A percentile compares a stretch with the other conserved stretches of the same genome.
These are phyloP conservation scores for Thripadectes ignobilis DNA, from an alignment of 2,797 vertebrate species.

Conservation along the genomic window DNA sequence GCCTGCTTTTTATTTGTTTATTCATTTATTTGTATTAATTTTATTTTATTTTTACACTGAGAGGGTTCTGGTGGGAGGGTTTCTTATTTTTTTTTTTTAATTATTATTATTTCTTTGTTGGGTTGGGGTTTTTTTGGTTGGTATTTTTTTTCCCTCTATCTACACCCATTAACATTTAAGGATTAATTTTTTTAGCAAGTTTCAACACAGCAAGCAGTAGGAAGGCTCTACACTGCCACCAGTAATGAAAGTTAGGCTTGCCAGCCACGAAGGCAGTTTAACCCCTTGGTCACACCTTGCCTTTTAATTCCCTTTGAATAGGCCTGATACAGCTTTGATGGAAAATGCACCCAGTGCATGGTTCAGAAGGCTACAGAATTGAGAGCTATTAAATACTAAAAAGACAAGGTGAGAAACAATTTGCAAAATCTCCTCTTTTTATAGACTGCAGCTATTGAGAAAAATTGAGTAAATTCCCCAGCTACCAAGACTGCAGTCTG, in stretches of 20 bases:
- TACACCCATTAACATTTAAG: not conserved
- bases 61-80: too few relatives aligned
- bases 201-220: not conserved
- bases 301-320: conserved; percentile 76
- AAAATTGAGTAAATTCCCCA: conserved; percentile 92
- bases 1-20: rapidly evolving
- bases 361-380: conserved; percentile 79
- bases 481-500: conserved; percentile 84
- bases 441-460: conserved; percentile 86
- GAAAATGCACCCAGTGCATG: conserved; percentile 68
- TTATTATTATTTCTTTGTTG: too few relatives aligned
- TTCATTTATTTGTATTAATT: too few relatives aligned
- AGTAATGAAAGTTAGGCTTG: conserved; percentile 14
- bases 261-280: conserved; percentile 35
- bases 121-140: not conserved
- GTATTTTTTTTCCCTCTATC: rapidly evolving
- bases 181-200: not conserved
- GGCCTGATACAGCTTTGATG: conserved; percentile 76
- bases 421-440: conserved; percentile 89
- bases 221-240: conserved; percentile 48
- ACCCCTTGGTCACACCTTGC: conserved; percentile 52
- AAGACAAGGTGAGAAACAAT: conserved; percentile 86
- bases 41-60: not conserved
- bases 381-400: conserved; percentile 86
- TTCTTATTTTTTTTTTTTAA: not conserved